phyloP scores from a whole-genome alignment of 2,888 invertebrate genomes.

The Cancer borealis region DNA sequence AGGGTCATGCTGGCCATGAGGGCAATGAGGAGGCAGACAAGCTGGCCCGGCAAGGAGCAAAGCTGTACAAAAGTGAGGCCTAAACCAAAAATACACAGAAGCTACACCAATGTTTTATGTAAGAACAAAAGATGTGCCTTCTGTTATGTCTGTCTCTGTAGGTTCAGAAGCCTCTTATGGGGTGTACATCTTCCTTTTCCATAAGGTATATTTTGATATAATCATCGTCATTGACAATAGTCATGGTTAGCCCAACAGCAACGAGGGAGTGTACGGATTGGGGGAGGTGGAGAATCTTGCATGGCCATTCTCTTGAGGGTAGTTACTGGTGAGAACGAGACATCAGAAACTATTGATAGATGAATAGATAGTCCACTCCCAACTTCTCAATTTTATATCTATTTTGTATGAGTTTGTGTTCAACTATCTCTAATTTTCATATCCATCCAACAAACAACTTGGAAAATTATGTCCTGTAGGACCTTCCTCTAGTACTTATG shows the following conservation, averaged over 20 bases:
- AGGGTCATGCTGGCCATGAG: conserved; percentile 72
- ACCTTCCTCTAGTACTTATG: neutral
- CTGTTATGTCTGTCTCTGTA: neutral
- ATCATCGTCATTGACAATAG: neutral
- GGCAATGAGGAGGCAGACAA: conserved; percentile 77
- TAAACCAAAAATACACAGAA: neutral
- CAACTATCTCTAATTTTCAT: neutral
- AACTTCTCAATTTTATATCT: neutral
- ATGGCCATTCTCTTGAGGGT: too few species aligned
- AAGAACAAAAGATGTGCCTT: neutral
- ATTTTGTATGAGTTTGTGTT: neutral
- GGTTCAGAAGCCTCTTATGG: neutral
- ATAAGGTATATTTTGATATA: neutral
- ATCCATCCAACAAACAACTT: neutral
- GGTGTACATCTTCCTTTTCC: neutral
- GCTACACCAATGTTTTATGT: conserved; percentile 23
- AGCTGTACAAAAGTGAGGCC: conserved; percentile 67
- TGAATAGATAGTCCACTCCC: neutral
- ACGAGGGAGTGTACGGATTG: too few species aligned
- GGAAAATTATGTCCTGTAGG: neutral
- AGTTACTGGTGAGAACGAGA: too few species aligned
- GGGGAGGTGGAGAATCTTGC: too few species aligned
- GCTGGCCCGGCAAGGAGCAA: conserved; percentile 75
- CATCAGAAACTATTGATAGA: too few species aligned
- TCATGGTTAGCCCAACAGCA: neutral